phyloP scores from a whole-genome alignment of 2,113 vertebrate species.

The Indicator indicator region DNA sequence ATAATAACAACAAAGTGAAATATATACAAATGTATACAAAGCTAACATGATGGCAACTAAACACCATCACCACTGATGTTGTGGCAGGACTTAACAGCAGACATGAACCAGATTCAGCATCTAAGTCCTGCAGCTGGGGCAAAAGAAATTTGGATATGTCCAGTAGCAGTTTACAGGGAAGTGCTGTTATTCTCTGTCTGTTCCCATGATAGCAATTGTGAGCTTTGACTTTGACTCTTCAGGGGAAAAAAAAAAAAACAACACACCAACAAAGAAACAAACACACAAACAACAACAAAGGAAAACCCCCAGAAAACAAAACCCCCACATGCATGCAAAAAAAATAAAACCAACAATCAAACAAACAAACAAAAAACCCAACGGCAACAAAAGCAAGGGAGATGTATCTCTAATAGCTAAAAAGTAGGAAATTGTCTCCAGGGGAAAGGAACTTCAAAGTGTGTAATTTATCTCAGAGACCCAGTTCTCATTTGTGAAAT shows the following conservation, averaged over 20 bases:
- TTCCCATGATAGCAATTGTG: too few relatives aligned
- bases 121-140: too few relatives aligned
- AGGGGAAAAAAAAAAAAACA: not conserved
- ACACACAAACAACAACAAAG: too few relatives aligned
- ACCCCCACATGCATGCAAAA: too few relatives aligned
- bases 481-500: not conserved
- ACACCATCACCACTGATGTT: not conserved
- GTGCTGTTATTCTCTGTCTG: too few relatives aligned
- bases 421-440: not conserved
- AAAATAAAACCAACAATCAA: too few relatives aligned
- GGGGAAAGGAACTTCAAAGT: not conserved
- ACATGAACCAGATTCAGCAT: not conserved
- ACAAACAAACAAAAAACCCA: too few relatives aligned
- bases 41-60: not conserved
- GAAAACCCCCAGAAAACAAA: too few relatives aligned
- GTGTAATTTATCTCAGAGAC: not conserved
- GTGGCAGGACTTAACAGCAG: not conserved
- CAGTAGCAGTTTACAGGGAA: too few relatives aligned
- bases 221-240: not conserved
- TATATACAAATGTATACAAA: not conserved
- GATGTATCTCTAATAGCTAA: not conserved
- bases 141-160: too few relatives aligned
- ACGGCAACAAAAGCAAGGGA: fast-evolving
- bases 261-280: too few relatives aligned
- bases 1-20: not conserved